Evolutionary conservation across 2,888 invertebrate genomes (phyloP).

Genomic region (Drosophila vallismaia): DNA sequence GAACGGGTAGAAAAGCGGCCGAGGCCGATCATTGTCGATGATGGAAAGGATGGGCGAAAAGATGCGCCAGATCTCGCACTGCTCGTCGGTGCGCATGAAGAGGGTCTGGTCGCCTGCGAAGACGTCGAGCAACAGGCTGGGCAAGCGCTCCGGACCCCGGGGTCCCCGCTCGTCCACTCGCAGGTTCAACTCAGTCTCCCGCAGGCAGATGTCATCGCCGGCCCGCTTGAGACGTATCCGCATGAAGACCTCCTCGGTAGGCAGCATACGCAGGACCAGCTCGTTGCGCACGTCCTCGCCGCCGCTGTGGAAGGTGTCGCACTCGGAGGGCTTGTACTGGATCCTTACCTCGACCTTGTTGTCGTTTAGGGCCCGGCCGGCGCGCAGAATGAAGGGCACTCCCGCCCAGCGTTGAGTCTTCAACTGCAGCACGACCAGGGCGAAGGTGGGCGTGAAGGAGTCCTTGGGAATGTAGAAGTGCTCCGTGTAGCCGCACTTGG

Average conservation of each 20-base stretch:
- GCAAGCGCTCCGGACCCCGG: slow-evolving; percentile 8
- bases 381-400: slow-evolving; percentile 65
- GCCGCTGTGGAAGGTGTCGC: slow-evolving; percentile 24
- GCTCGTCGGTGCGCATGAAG: slow-evolving; percentile 72
- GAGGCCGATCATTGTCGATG: slow-evolving; percentile 56
- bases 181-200: slow-evolving; percentile 48
- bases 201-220: slow-evolving; percentile 47
- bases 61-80: slow-evolving; percentile 71
- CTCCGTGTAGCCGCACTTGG: slow-evolving; percentile 60
- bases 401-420: slow-evolving; percentile 61
- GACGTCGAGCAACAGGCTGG: slow-evolving; percentile 52
- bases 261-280: slow-evolving; percentile 51
- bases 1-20: slow-evolving; percentile 50
- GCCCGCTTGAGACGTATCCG: slow-evolving; percentile 57
- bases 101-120: slow-evolving; percentile 61
- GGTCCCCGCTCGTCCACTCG: slow-evolving; percentile 27
- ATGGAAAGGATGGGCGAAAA: slow-evolving; percentile 50
- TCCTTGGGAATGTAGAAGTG: slow-evolving; percentile 65
- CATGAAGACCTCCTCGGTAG: slow-evolving; percentile 65
- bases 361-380: slow-evolving; percentile 61
- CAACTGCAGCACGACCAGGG: slow-evolving; percentile 54
- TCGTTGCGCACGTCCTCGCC: slow-evolving; percentile 48
- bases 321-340: slow-evolving; percentile 57
- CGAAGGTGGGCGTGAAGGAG: slow-evolving; percentile 64
- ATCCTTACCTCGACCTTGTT: slow-evolving; percentile 60